Evolutionary conservation across 2,113 vertebrate species (phyloP), one percentile per base, ranked within the genome.

Genomic region (Oryzias woworae): DNA sequence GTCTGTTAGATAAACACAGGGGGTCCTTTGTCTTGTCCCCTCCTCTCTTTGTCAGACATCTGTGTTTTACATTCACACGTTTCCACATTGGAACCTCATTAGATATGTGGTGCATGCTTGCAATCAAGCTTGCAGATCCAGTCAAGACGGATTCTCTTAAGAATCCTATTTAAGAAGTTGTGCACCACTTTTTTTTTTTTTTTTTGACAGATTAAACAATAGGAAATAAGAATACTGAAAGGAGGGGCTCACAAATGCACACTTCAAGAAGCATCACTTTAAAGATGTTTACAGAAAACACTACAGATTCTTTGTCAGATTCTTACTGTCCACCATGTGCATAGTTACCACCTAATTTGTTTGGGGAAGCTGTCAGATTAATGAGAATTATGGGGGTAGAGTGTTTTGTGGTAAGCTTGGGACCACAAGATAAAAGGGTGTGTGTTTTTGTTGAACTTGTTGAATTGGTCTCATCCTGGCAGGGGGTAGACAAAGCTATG

Each of bases 391-490:
- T 36, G 31, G 24, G 57, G 41, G 53, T 22, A 23, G 66, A 66
- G 67, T 49, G 62, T 76, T 80, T 85, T 83, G 80, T 77, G 62
- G 57, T 58, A 49, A 53, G 64, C 54, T 47, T 24, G 78, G 79
- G 80, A 57, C 62, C 58, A 60, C 1, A 1, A 56, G 66, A 87
- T 82, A 62, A 87, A 78, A 71, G 81, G 61, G 67, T 81, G 74
- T 79, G 67, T 81, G 77, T 88, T 82, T 87, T 82, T 73, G 73
- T 78, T 84, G 60, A 88, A 85, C 84, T 85, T 87, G 69, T 77
- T 76, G 70, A 75, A 78, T 81, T 62, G 78, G 84, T 73, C 81
- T 81, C 41, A 50, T 83, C 75, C 71, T 58, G 57, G 73, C 45
- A 63, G 87, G 85, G 81, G 85, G 82, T 70, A 48, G 50, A 45